phyloP scores from a whole-genome alignment of 2,797 vertebrate genomes.

The Poecilia picta region DNA sequence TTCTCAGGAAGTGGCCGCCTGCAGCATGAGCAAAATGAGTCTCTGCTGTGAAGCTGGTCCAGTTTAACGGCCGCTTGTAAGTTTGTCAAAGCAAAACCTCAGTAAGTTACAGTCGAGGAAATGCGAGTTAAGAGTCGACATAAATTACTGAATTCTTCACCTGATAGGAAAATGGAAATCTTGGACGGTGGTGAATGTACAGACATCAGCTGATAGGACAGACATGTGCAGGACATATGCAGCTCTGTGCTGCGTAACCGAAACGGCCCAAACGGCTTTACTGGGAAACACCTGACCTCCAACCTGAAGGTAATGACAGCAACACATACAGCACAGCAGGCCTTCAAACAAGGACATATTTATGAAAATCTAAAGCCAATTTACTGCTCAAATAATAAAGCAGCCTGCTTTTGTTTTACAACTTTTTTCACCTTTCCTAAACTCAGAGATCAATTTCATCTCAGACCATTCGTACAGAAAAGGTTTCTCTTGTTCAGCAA shows the following conservation, averaged over 20 bases:
- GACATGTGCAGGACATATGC: not conserved
- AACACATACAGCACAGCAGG: not conserved
- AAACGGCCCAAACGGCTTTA: not conserved
- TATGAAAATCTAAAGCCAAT: not conserved
- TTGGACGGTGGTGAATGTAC: not conserved
- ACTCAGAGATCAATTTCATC: too few species aligned
- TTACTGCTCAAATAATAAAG: not conserved
- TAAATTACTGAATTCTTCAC: conserved; percentile 17
- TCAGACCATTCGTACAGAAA: not conserved
- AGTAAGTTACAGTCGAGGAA: conserved; percentile 36
- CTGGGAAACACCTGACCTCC: not conserved
- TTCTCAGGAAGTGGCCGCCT: conserved; percentile 6
- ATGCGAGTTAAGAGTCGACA: conserved; percentile 15
- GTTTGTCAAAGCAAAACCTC: conserved; percentile 10
- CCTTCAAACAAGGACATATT: not conserved
- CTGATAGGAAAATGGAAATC: not conserved
- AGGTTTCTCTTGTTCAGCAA: not conserved
- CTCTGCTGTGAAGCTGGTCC: conserved; percentile 16
- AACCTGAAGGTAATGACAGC: not conserved
- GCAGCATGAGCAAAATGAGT: conserved; percentile 17
- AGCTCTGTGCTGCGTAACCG: not conserved
- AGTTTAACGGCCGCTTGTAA: conserved; percentile 33
- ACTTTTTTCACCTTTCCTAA: not conserved
- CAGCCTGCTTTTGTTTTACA: not conserved
- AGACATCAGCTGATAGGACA: not conserved